A percentile compares a stretch with the other conserved stretches of the same genome.
phyloP scores from a whole-genome alignment of 1,140 invertebrate species.

The Trigoniulus corallinus region DNA sequence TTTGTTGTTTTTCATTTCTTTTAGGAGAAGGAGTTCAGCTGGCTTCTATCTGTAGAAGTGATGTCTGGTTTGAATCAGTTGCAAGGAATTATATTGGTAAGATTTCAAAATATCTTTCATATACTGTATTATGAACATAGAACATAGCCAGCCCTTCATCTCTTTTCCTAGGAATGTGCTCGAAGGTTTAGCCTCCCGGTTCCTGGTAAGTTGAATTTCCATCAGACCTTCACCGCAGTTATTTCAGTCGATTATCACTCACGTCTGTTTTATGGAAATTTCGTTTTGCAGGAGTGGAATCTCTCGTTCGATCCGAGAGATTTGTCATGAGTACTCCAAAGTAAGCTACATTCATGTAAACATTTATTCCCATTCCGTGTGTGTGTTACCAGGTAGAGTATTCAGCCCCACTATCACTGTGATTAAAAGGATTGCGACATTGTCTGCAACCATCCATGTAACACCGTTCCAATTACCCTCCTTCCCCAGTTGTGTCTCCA shows the following conservation, averaged over 20 bases:
- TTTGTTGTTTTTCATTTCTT: no score
- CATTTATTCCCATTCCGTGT: no score
- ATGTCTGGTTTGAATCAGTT: neutral
- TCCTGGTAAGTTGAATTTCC: neutral
- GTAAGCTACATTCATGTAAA: conserved; percentile 1
- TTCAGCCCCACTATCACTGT: no score
- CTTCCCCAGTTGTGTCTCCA: no score
- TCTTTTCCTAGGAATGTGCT: neutral
- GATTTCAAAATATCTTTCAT: no score
- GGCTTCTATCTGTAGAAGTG: neutral
- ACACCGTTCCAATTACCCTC: no score
- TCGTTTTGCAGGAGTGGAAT: conserved; percentile 62
- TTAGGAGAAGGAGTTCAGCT: neutral
- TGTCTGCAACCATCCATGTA: no score
- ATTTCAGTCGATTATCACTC: neutral
- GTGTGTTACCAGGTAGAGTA: no score
- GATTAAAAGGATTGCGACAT: no score
- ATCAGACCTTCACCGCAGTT: neutral
- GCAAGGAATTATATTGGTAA: neutral
- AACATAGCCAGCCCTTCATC: neutral
- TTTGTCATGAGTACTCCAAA: conserved; percentile 56
- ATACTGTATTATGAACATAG: no score
- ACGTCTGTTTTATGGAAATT: neutral
- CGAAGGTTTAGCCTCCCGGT: neutral
- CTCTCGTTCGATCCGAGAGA: conserved; percentile 63